phyloP scores from a whole-genome alignment of 2,797 vertebrate genomes.

The Urocyon cinereoargenteus region DNA sequence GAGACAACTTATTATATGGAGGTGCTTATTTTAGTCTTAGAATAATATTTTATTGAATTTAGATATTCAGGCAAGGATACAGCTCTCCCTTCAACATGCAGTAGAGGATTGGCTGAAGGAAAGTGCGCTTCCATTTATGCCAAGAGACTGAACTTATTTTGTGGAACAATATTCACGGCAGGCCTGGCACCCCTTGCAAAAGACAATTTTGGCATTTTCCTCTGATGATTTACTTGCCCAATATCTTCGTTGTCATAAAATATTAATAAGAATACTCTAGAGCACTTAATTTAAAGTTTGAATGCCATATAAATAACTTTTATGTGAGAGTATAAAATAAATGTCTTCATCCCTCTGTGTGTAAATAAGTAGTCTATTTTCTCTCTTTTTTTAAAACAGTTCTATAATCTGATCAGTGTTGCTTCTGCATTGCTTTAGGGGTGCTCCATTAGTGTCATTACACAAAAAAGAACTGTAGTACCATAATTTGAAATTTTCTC shows the following conservation, averaged over 20 bases:
- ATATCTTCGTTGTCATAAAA: constrained; percentile 13
- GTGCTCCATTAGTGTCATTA: neutral
- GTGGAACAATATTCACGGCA: neutral
- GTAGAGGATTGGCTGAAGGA: neutral
- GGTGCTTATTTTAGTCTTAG: constrained; percentile 42
- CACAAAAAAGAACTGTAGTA: neutral
- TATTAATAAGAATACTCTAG: neutral
- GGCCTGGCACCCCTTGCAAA: neutral
- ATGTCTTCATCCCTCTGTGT: neutral
- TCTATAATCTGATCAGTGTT: neutral
- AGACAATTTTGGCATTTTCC: neutral
- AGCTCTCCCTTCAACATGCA: neutral
- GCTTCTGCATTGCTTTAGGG: neutral
- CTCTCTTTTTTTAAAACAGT: neutral
- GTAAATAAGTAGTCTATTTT: neutral
- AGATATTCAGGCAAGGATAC: neutral
- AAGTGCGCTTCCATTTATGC: neutral
- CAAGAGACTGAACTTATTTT: neutral
- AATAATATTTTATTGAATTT: constrained; percentile 61
- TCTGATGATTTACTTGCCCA: neutral
- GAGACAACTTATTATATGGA: constrained; percentile 62
- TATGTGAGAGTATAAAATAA: neutral
- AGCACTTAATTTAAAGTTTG: constrained; percentile 14
- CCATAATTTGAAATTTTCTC: neutral
- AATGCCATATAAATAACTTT: neutral